phyloP scores from a whole-genome alignment of 2,113 vertebrate genomes.

The Gadus chalcogrammus region DNA sequence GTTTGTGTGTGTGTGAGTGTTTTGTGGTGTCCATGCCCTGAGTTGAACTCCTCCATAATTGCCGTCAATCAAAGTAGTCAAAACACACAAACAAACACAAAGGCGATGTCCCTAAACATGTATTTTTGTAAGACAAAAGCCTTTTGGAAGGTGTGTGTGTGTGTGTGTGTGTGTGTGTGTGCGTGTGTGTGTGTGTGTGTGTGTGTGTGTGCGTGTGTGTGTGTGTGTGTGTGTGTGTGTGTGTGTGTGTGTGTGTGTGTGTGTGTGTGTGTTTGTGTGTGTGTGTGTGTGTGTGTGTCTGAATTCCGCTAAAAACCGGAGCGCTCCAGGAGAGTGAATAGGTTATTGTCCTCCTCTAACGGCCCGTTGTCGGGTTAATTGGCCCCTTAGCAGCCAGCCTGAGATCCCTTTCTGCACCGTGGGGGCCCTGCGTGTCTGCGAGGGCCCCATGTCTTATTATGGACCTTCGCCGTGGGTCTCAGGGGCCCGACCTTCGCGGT shows the following conservation, averaged over 20 bases:
- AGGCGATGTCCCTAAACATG: conserved; percentile 22
- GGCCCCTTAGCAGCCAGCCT: conserved; percentile 40
- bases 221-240: not conserved
- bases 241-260: conserved; percentile 17
- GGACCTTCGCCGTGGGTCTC: conserved; percentile 20
- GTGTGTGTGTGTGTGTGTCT: conserved; percentile 17
- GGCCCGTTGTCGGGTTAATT: conserved; percentile 49
- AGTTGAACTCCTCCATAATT: conserved; percentile 48
- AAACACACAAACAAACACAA: conserved; percentile 54
- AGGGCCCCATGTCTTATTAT: conserved; percentile 4
- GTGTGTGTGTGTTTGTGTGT: conserved; percentile 16
- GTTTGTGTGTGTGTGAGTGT: conserved; percentile 8
- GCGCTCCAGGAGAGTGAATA: conserved; percentile 34
- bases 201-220: conserved; percentile 18
- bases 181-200: not conserved
- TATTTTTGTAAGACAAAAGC: conserved; percentile 42
- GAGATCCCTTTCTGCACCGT: conserved; percentile 28
- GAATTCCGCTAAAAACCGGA: conserved; percentile 2
- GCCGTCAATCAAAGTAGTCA: conserved; percentile 57
- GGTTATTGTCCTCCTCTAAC: conserved; percentile 41
- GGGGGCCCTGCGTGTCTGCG: not conserved
- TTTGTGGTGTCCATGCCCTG: conserved; percentile 20
- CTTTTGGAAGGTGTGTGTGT: conserved; percentile 28
- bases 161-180: conserved; percentile 15
- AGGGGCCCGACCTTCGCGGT: not conserved